Evolutionary conservation across 2,113 vertebrate species (phyloP), one percentile per base, ranked within the genome.

Genomic region (Irena cyanogastra): DNA sequence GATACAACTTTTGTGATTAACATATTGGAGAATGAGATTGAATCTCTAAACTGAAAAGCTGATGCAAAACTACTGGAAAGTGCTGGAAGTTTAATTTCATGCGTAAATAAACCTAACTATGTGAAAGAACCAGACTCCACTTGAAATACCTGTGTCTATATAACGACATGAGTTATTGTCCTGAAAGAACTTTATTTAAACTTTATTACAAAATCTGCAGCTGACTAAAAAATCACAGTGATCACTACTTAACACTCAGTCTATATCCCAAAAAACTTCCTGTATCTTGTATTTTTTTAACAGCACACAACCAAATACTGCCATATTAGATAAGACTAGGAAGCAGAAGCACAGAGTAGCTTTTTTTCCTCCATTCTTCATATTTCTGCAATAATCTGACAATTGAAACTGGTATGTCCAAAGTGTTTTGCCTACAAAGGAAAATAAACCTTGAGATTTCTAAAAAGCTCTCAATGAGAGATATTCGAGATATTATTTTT

Each of bases 251-350:
- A 78, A 33, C 12, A 16, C 16, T 47, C 35, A 44, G 7, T 53
- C 42, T 61, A 5, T 20, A 54, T 30, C 6, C 8, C 30, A 17
- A 80, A 72, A 80, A 14, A 24, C 4, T 64, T 64, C 4, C 5
- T 52, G 18, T 19, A 30, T 44, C 33, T 77, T 37, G 1, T 17
- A 13, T 50, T 63, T 71, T 54, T 83, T 68, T 60, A 42, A 9
- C 19, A 57, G 3, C 9, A 57, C 0, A 6, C 8, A 47, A 28
- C 1, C 4, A 61, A 19, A 30, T 24, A 39, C 8, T 31, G 6
- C 3, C 9, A 35, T 57, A 13, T 65, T 60, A 84, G 27, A 63
- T 37, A 65, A 66, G 6, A 50, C 7, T 31, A 42, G 26, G 35
- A 85, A 90, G 22, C 1, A 2, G 12, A 78, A 44, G 10, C 15